Evolutionary conservation across 2,888 invertebrate genomes (phyloP).

Genomic region (Ctenicera cuprea): DNA sequence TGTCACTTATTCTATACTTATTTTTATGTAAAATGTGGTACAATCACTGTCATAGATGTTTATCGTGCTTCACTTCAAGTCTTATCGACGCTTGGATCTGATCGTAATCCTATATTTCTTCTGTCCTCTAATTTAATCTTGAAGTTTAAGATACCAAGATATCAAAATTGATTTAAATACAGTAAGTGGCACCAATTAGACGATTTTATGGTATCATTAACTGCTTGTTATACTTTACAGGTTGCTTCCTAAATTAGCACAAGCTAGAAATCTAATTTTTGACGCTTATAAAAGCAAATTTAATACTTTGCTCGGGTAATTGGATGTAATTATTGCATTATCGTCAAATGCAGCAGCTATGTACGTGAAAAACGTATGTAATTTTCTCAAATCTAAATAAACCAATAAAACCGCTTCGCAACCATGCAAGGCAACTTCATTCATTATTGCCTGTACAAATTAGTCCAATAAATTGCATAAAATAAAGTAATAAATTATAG

Average conservation of each 20-base stretch:
- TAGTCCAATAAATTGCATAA: not conserved
- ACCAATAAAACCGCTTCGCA: not conserved
- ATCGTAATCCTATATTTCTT: not conserved
- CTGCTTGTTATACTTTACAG: not conserved
- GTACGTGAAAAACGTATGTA: not conserved
- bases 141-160: not conserved
- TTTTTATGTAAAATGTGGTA: constrained; percentile 1
- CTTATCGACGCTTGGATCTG: constrained; percentile 1
- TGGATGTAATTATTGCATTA: not conserved
- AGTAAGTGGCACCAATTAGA: not conserved
- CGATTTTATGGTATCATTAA: constrained; percentile 17
- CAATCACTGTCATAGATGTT: not conserved
- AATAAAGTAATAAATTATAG: constrained; percentile 10
- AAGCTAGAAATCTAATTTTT: constrained; percentile 11
- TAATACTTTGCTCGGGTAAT: not conserved
- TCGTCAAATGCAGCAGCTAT: not conserved
- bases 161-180: constrained; percentile 2
- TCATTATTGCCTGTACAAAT: not conserved
- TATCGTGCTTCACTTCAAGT: not conserved
- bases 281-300: not conserved
- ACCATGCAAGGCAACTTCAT: not conserved
- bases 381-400: not conserved
- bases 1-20: constrained; percentile 10
- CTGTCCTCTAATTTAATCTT: not conserved
- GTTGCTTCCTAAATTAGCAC: not conserved